Base-by-base conservation (phyloP, 2,888 invertebrate genomes). In the Drosophila lutescens region DNA sequence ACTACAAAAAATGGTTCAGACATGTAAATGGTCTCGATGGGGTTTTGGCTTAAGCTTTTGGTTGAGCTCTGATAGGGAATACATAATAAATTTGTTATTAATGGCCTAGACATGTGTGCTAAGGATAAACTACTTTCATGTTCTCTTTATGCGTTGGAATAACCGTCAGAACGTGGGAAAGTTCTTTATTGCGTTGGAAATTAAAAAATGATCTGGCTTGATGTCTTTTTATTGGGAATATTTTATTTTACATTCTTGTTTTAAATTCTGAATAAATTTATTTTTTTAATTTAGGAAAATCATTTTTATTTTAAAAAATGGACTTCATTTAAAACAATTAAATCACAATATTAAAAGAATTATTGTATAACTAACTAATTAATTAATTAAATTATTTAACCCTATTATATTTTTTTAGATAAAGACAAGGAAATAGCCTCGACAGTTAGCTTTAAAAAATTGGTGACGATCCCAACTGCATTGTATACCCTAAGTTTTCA, bases 21-120 rank as follows among this genome's bases (percentile, higher is more conserved):
- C 70, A 70, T 62, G 70, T 70, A 62, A 70, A 70, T 69, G 61
- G 70, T 69, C 70, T 62, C 70, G 40, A 69, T 62, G 70, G 70
- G 69, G 55, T 30, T 60, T 40, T 30, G 40, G 26, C n/a, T 13
- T 36, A 10, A 54, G 34, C 40, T 55, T 50, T 61, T 32, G 40
- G 32, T 34, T 40, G 43, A 50, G 50, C 60, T 40, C 44, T 55
- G 49, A 61, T 68, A 55, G 69, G 55, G 20, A 68, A 70, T 61
- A 51, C 61, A 69, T 53, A 61, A 69, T 56, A 69, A 69, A 69
- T 69, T 32, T 51, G 44, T 40, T 69, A 69, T 62, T 51, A 69
- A 70, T 69, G 61, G 69, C 46, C 62, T 62, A 56, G 44, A 69
- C 61, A 51, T 40, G 36, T 59, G 59, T 54, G 50, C 41, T 32